phyloP scores from a whole-genome alignment of 2,797 vertebrate species.

The Pseudomugil gertrudae region DNA sequence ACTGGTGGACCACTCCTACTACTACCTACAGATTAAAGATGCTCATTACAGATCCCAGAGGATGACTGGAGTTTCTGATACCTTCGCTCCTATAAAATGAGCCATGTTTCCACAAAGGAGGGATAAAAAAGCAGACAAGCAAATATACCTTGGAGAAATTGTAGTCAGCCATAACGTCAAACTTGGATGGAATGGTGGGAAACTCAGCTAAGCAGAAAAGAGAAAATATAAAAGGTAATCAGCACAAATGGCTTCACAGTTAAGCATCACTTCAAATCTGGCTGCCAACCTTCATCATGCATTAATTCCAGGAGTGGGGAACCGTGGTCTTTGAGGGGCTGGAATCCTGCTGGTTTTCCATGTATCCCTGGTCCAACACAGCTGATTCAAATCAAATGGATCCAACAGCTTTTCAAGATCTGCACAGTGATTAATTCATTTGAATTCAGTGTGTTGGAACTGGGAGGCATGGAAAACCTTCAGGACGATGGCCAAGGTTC shows the following conservation, averaged over 20 bases:
- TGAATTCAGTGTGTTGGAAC: no score
- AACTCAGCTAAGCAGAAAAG: conserved; percentile 75
- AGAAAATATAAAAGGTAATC: background rate
- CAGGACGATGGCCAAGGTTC: no score
- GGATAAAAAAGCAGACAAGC: background rate
- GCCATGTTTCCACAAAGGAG: background rate
- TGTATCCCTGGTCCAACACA: no score
- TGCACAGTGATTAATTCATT: no score
- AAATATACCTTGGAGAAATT: conserved; percentile 85
- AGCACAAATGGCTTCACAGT: background rate
- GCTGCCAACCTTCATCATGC: background rate
- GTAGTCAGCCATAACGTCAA: conserved; percentile 88
- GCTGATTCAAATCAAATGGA: no score
- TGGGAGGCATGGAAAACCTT: no score
- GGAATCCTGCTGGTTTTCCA: no score
- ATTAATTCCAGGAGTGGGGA: no score
- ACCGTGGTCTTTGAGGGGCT: no score
- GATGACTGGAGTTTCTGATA: background rate
- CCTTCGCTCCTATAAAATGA: background rate
- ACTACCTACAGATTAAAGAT: conserved; percentile 73
- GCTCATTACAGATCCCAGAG: background rate
- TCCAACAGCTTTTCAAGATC: no score
- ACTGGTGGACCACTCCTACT: conserved; percentile 87
- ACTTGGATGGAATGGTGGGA: conserved; percentile 82
- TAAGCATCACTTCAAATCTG: background rate